Evolutionary conservation across 2,888 invertebrate genomes (phyloP).

Genomic region (Dryobota labecula): DNA sequence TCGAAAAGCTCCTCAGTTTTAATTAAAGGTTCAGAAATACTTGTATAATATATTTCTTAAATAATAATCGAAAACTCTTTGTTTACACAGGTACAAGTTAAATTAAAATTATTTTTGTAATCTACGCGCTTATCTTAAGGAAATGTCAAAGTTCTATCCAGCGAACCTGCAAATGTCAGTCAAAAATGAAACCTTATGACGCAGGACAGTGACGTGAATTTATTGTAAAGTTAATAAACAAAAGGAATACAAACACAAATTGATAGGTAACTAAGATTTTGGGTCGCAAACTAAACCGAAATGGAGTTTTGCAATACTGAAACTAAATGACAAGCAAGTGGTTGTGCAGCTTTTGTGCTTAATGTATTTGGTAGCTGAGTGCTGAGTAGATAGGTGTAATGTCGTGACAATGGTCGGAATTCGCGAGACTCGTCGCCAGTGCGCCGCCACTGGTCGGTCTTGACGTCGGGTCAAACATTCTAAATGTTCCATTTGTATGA

Average conservation of each 20-base stretch:
- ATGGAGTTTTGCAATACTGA: slow-evolving; percentile 69
- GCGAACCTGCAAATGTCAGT: slow-evolving; percentile 47
- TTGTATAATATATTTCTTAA: not conserved
- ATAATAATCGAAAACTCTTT: slow-evolving; percentile 20
- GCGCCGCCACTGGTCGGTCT: slow-evolving; percentile 67
- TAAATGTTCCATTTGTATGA: slow-evolving; percentile 86
- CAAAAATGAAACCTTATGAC: slow-evolving; percentile 50
- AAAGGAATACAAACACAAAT: slow-evolving; percentile 28
- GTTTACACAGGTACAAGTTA: not conserved
- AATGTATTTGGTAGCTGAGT: slow-evolving; percentile 67
- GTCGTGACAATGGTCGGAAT: slow-evolving; percentile 84
- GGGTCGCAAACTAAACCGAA: slow-evolving; percentile 64
- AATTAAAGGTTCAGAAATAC: slow-evolving; percentile 3
- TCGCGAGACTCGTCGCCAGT: slow-evolving; percentile 76
- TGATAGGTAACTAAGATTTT: slow-evolving; percentile 56
- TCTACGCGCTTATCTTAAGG: slow-evolving; percentile 20
- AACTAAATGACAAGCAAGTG: slow-evolving; percentile 74
- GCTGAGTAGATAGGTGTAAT: slow-evolving; percentile 70
- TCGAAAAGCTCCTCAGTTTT: slow-evolving; percentile 14
- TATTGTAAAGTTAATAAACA: slow-evolving; percentile 57
- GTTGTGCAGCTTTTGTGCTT: slow-evolving; percentile 68
- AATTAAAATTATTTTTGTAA: slow-evolving; percentile 5
- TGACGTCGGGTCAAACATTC: slow-evolving; percentile 86
- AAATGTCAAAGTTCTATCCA: slow-evolving; percentile 53
- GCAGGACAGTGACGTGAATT: slow-evolving; percentile 40